Evolutionary conservation across 1,140 invertebrate genomes (phyloP).

Genomic region (Oncopodura yosiiana): DNA sequence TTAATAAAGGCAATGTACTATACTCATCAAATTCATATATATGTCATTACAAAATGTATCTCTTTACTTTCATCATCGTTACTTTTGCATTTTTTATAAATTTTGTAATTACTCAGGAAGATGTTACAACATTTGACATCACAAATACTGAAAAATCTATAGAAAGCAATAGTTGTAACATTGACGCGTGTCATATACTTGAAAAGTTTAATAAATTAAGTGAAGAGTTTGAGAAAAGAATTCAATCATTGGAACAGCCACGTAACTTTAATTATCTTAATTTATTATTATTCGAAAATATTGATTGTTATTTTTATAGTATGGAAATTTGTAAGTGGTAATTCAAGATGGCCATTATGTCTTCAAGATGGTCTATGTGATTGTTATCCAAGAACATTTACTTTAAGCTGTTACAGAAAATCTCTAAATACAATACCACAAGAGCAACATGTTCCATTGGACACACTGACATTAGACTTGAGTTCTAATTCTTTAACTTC

Average conservation of each 20-base stretch:
- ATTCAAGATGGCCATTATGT: conserved; percentile 19
- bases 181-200: background rate
- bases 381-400: conserved; percentile 12
- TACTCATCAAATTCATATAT: no score
- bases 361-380: conserved; percentile 18
- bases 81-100: no score
- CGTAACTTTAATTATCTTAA: background rate
- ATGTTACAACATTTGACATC: no score
- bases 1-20: no score
- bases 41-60: no score
- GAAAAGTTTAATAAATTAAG: background rate
- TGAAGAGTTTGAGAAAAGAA: conserved; percentile 1
- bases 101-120: no score
- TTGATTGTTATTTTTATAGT: background rate
- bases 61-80: no score
- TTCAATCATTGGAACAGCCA: conserved; percentile 24
- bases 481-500: conserved; percentile 13
- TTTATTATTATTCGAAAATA: background rate
- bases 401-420: conserved; percentile 16
- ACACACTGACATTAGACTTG: conserved; percentile 15
- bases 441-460: conserved; percentile 15
- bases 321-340: conserved; percentile 16
- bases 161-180: no score
- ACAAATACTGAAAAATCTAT: no score
- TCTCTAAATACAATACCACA: conserved; percentile 6